Percentiles rank a stretch among this genome's conserved stretches.
Conservation (phyloP, 2,888 invertebrate genomes). For the Rhorus exstirpatorius region DNA sequence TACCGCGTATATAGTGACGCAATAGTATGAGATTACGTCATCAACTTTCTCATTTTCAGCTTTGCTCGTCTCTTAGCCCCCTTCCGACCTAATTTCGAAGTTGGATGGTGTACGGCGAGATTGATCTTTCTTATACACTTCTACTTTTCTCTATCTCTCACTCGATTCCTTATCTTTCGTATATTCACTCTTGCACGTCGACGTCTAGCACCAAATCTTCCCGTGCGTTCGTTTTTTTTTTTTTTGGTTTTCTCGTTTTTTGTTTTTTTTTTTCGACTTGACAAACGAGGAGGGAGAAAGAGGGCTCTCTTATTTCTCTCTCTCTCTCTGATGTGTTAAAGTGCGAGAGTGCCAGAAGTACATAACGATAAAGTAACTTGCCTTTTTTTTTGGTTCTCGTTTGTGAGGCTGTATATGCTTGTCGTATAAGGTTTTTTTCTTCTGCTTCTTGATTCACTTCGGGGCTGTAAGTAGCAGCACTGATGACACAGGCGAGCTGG, state of each 20-base stretch:
- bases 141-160: constrained; percentile 7
- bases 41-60: constrained; percentile 32
- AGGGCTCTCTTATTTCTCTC: constrained; percentile 26
- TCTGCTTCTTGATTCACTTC: constrained; percentile 1
- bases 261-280: constrained; percentile 25
- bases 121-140: constrained; percentile 35
- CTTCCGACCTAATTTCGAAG: constrained; percentile 40
- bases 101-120: constrained; percentile 40
- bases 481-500: constrained; percentile 11
- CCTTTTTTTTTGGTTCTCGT: constrained; percentile 20
- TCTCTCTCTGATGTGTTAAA: constrained; percentile 39
- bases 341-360: constrained; percentile 63
- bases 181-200: constrained; percentile 8
- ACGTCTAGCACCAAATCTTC: constrained; percentile 36
- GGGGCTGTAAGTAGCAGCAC: neutral
- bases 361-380: constrained; percentile 71
- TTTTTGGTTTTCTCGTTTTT: neutral
- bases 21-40: constrained; percentile 14
- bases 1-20: too few species aligned
- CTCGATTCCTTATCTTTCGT: constrained; percentile 39
- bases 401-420: constrained; percentile 22
- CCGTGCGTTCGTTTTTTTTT: constrained; percentile 20
- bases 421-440: constrained; percentile 13
- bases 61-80: neutral
- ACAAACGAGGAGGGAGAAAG: constrained; percentile 44